A percentile compares a stretch with the other conserved stretches of the same genome.
phyloP scores from a whole-genome alignment of 2,888 invertebrate species.

The Lottia scabra region DNA sequence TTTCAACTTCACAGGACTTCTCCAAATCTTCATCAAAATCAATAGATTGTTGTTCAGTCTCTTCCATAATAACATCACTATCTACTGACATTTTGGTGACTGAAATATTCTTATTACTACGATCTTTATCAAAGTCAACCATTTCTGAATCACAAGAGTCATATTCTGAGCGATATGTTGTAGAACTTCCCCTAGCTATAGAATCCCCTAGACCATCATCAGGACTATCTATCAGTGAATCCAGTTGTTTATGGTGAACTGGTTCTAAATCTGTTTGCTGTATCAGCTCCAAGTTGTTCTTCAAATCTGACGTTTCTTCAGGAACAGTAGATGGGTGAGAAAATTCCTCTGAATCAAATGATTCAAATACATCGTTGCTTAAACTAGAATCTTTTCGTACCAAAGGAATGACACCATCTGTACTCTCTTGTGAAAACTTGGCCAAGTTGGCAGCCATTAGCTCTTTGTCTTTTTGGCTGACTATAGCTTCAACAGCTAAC shows the following conservation, averaged over 20 bases:
- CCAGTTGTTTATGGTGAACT: slow-evolving; percentile 15
- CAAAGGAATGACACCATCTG: slow-evolving; percentile 63
- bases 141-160: slow-evolving; percentile 59
- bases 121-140: slow-evolving; percentile 49
- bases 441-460: slow-evolving; percentile 87
- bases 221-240: slow-evolving; percentile 55
- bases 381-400: slow-evolving; percentile 69
- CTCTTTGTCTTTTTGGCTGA: slow-evolving; percentile 71
- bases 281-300: slow-evolving; percentile 53
- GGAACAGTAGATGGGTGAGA: slow-evolving; percentile 59
- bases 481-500: slow-evolving; percentile 94
- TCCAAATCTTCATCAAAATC: slow-evolving; percentile 33
- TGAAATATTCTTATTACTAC: slow-evolving; percentile 52
- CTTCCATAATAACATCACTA: slow-evolving; percentile 62
- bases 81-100: slow-evolving; percentile 70
- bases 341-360: slow-evolving; percentile 64
- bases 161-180: slow-evolving; percentile 49
- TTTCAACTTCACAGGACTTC: slow-evolving; percentile 26
- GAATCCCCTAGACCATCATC: slow-evolving; percentile 67
- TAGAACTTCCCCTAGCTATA: slow-evolving; percentile 55
- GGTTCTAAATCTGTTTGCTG: slow-evolving; percentile 33
- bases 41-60: slow-evolving; percentile 14
- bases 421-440: slow-evolving; percentile 80
- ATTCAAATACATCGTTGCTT: slow-evolving; percentile 72
- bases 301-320: slow-evolving; percentile 60